Base-by-base conservation (phyloP, 1,140 invertebrate species). In the Conus betulinus region DNA sequence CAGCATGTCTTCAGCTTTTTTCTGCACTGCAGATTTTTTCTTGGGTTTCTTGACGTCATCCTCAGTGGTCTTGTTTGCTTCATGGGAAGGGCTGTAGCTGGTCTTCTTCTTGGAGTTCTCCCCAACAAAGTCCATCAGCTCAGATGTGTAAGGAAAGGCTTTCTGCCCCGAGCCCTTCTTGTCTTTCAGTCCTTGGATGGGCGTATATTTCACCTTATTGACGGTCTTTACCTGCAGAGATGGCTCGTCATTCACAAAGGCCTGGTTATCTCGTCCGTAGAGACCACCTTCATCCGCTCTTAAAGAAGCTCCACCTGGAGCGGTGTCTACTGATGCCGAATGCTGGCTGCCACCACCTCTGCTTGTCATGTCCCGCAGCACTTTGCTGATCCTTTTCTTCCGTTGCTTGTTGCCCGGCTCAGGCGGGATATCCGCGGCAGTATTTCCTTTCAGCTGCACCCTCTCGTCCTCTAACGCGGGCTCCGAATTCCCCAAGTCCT, bases 201-300 rank as follows among this genome's bases (percentile, higher is more conserved):
- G 82, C 6, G 82, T 84, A 55, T 84, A 84, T 13, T 84, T 84
- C 82, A 84, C 82, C 57, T 60, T 84, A 55, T 87, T 60, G 10
- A 57, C n/a, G 51, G 17, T 78, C n/a, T 57, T 87, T 23, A 79
- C 25, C n/a, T 27, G 67, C 51, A 17, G 6, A 6, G 67, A 20
- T 20, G 85, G 23, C 20, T 87, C 74, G n/a, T 79, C 82, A 3
- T 53, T 53, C 3, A 67, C 53, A 20, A 84, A 84, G n/a, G 82
- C 82, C 57, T 11, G 82, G n/a, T 84, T 87, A 51, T 27, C 71
- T 25, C 51, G 13, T 25, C n/a, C 84, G 84, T 39, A 52, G n/a
- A 53, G 39, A 7, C 71, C 85, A 8, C 71, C 53, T 20, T 78
- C 85, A 13, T 39, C 51, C 3, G n/a, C 74, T 20, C 74, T 25